These are phyloP conservation scores for Sinotaia quadrata DNA, from an alignment of 2,888 invertebrate genomes.

Conservation along the genomic window DNA sequence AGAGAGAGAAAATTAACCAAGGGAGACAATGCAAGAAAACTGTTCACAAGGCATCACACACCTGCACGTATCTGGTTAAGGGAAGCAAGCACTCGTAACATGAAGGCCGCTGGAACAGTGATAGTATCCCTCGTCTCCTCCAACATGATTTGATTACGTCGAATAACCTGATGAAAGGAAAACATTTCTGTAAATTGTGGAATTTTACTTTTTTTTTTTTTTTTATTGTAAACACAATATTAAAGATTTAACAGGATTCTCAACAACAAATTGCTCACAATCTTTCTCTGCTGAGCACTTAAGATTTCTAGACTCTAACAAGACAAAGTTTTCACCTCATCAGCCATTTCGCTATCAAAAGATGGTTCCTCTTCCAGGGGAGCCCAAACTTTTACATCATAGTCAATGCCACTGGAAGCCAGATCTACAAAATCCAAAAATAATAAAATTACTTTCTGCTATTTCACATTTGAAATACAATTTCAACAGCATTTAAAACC, in stretches of 20 bases:
- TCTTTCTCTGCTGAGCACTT: too few relatives aligned
- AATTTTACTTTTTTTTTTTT: too few relatives aligned
- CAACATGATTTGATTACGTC: conserved; percentile 85
- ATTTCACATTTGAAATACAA: not conserved
- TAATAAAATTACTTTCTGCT: not conserved
- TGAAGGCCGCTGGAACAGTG: conserved; percentile 88
- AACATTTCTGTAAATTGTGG: too few relatives aligned
- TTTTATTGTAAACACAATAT: too few relatives aligned
- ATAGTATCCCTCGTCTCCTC: conserved; percentile 90
- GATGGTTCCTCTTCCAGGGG: conserved; percentile 78
- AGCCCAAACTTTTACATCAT: conserved; percentile 88
- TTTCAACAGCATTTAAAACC: not conserved
- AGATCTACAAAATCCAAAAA: conserved; percentile 75
- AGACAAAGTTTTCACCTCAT: conserved; percentile 72
- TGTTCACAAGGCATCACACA: not conserved
- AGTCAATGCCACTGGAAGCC: conserved; percentile 90
- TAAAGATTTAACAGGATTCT: too few relatives aligned
- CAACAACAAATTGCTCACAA: too few relatives aligned
- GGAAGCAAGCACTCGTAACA: conserved; percentile 78
- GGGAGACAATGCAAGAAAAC: not conserved
- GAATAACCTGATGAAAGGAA: conserved; percentile 82
- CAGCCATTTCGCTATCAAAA: conserved; percentile 79
- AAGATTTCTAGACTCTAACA: not conserved
- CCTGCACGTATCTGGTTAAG: conserved; percentile 65
- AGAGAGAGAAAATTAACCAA: too few relatives aligned